Conservation (phyloP, 2,888 invertebrate genomes). For the Stenodera caucasica region DNA sequence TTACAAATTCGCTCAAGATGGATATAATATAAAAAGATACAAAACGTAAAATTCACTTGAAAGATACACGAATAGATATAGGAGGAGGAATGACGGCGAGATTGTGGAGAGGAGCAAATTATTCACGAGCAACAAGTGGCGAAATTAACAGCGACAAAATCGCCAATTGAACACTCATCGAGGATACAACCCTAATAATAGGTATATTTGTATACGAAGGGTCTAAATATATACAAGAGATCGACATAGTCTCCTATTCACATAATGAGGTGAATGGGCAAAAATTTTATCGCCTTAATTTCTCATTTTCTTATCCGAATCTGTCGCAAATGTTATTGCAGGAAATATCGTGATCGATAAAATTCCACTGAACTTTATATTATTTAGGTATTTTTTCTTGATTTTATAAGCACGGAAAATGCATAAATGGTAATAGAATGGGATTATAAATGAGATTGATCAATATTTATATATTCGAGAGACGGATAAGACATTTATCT, state of each 20-base stretch:
- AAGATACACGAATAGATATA: background rate
- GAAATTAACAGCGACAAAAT: constrained; percentile 16
- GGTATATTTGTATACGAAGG: background rate
- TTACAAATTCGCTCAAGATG: constrained; percentile 13
- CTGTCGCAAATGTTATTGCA: background rate
- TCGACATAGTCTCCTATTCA: too few relatives aligned
- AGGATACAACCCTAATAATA: background rate
- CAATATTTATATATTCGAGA: background rate
- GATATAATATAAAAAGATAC: background rate
- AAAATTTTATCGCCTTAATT: too few relatives aligned
- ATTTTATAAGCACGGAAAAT: background rate
- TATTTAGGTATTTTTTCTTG: background rate
- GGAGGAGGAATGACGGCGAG: too few relatives aligned
- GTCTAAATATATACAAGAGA: background rate
- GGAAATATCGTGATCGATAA: constrained; percentile 5
- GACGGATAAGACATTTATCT: background rate
- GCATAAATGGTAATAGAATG: background rate
- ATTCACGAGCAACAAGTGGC: constrained; percentile 24
- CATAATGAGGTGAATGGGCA: too few relatives aligned
- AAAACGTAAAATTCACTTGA: background rate
- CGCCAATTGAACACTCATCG: background rate
- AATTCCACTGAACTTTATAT: background rate
- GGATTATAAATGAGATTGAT: background rate
- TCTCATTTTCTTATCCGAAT: background rate
- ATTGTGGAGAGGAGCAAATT: too few relatives aligned